Evolutionary conservation across 2,888 invertebrate species (phyloP), one percentile per base, ranked within the genome.

Genomic region (Meteorus colon): DNA sequence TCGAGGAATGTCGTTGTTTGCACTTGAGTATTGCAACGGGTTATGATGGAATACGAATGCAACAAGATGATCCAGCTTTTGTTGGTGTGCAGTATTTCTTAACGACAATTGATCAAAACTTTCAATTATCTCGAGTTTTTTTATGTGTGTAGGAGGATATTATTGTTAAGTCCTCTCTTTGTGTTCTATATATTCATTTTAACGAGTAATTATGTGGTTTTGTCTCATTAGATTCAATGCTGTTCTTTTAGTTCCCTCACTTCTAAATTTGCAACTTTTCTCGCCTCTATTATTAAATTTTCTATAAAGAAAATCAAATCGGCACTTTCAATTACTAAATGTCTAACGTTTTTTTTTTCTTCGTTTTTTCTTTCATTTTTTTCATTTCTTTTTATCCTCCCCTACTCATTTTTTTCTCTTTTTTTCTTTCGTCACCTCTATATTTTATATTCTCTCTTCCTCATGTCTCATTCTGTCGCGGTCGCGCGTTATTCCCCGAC

Each of bases 301-400:
- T 79, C 82, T 81, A 81, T 83, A 81, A 84, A 82, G 83, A 81
- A 81, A 82, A 74, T 80, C 80, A 80, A 82, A 84, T 84, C 86
- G 85, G 85, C 83, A 85, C 84, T 86, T 87, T 86, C 86, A 86
- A 87, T 86, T 87, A 87, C 84, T 82, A 80, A 79, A 79, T 76
- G 76, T 81, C 37, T 60, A 74, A 74, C 74, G 66, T 45, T 63
- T 70, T 68, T 45, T 51, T 48, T 66, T 45, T 37, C 48, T 34
- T 37, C 51, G 24, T 71, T n/a, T 31, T 45, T 55, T 45, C 24
- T 70, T 41, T 51, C n/a, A n/a, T 69, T 19, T 60, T 29, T 71
- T 48, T 37, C 51, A 51, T 51, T 19, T 19, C 51, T 51, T 51
- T 51, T 19, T 55, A 55, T 55, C 55, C 19, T 10, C n/a, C 55